Conservation (phyloP, 2,888 invertebrate species). For the Chloroclystis v-ata region DNA sequence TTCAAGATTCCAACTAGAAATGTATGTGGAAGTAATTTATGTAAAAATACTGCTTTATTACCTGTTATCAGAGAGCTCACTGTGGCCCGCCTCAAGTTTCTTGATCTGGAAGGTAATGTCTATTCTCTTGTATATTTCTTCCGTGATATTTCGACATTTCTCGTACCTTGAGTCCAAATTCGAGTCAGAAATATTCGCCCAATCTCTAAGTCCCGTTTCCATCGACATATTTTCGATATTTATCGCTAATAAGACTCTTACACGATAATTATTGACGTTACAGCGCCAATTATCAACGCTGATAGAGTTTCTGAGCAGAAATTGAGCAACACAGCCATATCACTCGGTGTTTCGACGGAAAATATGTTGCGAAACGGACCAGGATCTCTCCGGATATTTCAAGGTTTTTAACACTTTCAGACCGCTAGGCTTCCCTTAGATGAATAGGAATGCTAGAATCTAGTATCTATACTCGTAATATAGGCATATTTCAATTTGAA, state of each 20-base stretch:
- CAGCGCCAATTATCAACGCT: conserved; percentile 33
- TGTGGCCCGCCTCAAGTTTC: conserved; percentile 56
- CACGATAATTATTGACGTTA: conserved; percentile 40
- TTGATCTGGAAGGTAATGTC: conserved; percentile 72
- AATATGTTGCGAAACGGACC: conserved; percentile 39
- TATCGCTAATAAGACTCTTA: conserved; percentile 43
- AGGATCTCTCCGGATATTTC: conserved; percentile 9
- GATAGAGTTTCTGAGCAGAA: conserved; percentile 35
- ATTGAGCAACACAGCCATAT: conserved; percentile 49
- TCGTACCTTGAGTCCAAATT: conserved; percentile 59
- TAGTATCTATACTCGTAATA: conserved; percentile 28
- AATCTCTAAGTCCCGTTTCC: conserved; percentile 35
- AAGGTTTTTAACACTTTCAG: conserved; percentile 21
- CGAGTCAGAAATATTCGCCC: conserved; percentile 41
- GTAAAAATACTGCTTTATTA: conserved; percentile 25
- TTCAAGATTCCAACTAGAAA: too few species aligned
- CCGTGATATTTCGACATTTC: conserved; percentile 69
- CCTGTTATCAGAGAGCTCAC: conserved; percentile 63
- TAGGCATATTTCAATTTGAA: conserved; percentile 31
- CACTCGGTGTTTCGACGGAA: conserved; percentile 29
- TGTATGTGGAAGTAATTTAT: too few species aligned
- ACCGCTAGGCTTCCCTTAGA: conserved; percentile 20
- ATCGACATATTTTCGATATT: conserved; percentile 54
- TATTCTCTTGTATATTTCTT: conserved; percentile 72
- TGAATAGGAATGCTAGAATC: conserved; percentile 22